Evolutionary conservation across 2,888 invertebrate species (phyloP), one percentile per base, ranked within the genome.

Genomic region (Harpagoxenus sublaevis): DNA sequence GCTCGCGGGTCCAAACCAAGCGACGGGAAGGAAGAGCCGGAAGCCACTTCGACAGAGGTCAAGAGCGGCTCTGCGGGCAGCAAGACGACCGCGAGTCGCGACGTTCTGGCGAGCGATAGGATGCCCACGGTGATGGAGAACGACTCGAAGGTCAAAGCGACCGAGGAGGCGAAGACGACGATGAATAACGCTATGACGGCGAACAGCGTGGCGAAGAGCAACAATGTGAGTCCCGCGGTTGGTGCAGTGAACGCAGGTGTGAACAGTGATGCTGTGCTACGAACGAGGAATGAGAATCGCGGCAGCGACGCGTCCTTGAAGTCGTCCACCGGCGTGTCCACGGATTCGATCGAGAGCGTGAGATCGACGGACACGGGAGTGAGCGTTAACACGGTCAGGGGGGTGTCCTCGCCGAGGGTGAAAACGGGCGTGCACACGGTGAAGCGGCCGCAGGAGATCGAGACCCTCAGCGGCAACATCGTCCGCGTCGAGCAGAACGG

Each of bases 341-440:
- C 90, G 18, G 92, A 93, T 2, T 94, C 95, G 2, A 88, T 92
- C 45, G 92, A 91, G 23, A 94, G 94, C 66, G 89, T 91, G 3
- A 86, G 93, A 3, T 95, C 95, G 0, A 94, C 94, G 48, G 95
- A 95, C 83, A 95, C 95, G 5, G 95, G 95, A 3, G 95, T 95
- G 28, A 95, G 95, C 84, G 90, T 95, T 39, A 92, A 95, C 83
- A 95, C 95, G 3, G 94, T 95, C 9, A 90, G 91, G 23, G 93
- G 94, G 3, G 93, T 95, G 31, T 95, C 95, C 4, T 95, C 95
- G 23, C 94, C 94, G 3, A 90, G 94, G 63, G 95, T 94, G 86
- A 94, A 94, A 71, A 91, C 90, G 57, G 95, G 94, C 0, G 91
- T 93, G 71, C 94, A 95, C 84, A 86, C 93, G 83, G 93, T 94